These are phyloP conservation scores for Ictalurus furcatus DNA, from an alignment of 2,113 vertebrate genomes.

Conservation along the genomic window DNA sequence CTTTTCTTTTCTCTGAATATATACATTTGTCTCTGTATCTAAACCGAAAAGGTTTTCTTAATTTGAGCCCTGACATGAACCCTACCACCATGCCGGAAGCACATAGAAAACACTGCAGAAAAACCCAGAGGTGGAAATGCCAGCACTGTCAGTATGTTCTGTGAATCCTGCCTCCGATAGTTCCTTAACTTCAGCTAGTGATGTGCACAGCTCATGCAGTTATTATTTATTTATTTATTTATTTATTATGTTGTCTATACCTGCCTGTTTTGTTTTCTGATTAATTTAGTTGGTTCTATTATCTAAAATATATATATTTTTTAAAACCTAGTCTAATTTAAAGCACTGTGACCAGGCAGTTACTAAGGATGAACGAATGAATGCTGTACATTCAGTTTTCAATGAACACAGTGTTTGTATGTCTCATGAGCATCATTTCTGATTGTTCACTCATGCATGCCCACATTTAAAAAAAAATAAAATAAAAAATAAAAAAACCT, in stretches of 20 bases:
- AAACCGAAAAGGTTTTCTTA: neutral
- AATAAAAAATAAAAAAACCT: neutral
- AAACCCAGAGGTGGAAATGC: neutral
- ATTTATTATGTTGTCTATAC: no score
- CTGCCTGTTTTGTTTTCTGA: no score
- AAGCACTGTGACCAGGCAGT: neutral
- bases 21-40: neutral
- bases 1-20: neutral
- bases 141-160: neutral
- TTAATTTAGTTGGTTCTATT: neutral
- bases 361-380: neutral
- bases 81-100: neutral
- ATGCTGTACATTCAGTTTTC: neutral
- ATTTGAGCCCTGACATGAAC: neutral
- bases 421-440: neutral
- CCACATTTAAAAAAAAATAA: neutral
- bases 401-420: neutral
- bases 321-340: neutral
- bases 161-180: neutral
- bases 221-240: neutral
- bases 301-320: neutral
- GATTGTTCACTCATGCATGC: neutral
- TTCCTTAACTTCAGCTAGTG: neutral
- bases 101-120: neutral
- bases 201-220: neutral